phyloP scores from a whole-genome alignment of 2,888 invertebrate genomes.

The Brachylomia viminalis region DNA sequence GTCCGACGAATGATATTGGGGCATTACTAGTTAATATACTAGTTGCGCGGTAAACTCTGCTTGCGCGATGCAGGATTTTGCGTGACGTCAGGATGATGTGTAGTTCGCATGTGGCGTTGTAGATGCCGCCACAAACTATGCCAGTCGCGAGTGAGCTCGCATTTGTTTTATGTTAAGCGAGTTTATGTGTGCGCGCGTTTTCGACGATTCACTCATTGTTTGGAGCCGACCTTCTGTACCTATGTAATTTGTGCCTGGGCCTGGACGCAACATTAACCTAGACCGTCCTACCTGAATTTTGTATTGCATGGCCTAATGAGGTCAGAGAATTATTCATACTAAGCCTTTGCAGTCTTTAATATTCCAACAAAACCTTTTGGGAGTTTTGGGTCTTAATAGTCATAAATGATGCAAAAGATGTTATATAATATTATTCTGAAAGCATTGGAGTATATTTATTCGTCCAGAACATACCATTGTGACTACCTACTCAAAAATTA shows the following conservation, averaged over 20 bases:
- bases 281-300: constrained; percentile 53
- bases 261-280: constrained; percentile 16
- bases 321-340: constrained; percentile 55
- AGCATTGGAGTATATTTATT: background rate
- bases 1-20: too few species aligned
- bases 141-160: background rate
- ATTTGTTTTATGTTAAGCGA: background rate
- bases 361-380: constrained; percentile 40
- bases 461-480: background rate
- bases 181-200: background rate
- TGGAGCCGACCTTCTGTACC: background rate
- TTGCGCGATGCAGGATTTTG: too few species aligned
- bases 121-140: too few species aligned
- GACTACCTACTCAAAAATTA: background rate
- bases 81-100: too few species aligned
- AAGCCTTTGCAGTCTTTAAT: constrained; percentile 45
- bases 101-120: too few species aligned
- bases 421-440: constrained; percentile 20
- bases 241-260: background rate
- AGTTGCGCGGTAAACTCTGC: too few species aligned
- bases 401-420: constrained; percentile 14
- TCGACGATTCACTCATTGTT: background rate
- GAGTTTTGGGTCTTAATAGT: constrained; percentile 10
- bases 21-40: too few species aligned
- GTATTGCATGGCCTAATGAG: constrained; percentile 52